Conservation (phyloP, 2,888 invertebrate species). For the Coenonympha arcania region DNA sequence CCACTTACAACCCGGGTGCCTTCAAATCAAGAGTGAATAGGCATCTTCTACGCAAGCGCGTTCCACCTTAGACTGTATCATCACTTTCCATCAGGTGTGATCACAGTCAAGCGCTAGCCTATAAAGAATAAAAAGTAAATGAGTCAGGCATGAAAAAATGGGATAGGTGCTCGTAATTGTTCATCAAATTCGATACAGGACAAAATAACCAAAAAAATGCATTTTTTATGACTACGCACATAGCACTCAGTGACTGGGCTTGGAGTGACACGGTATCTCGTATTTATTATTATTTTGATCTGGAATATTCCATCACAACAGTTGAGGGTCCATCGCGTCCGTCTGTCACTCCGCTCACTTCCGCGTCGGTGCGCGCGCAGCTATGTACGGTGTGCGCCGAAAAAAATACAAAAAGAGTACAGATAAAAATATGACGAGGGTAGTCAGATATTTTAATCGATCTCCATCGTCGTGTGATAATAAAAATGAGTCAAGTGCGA, state of each 20-base stretch:
- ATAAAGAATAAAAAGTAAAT: too few relatives aligned
- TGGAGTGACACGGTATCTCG: constrained; percentile 26
- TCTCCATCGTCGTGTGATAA: constrained; percentile 31
- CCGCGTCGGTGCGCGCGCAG: constrained; percentile 38
- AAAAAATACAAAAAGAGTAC: constrained; percentile 17
- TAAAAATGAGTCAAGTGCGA: too few relatives aligned
- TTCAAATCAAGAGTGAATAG: too few relatives aligned
- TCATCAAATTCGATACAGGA: neutral
- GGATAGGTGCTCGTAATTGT: too few relatives aligned
- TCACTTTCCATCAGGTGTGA: too few relatives aligned
- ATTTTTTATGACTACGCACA: constrained; percentile 19
- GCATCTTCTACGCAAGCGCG: too few relatives aligned
- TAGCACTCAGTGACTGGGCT: constrained; percentile 9
- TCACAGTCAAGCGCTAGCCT: too few relatives aligned
- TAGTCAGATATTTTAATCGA: constrained; percentile 35
- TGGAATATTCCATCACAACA: constrained; percentile 33
- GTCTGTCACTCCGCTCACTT: constrained; percentile 36
- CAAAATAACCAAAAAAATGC: neutral
- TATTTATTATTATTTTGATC: constrained; percentile 34
- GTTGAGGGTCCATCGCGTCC: constrained; percentile 32
- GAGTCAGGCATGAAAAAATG: too few relatives aligned
- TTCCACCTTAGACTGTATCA: too few relatives aligned
- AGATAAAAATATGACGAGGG: constrained; percentile 34
- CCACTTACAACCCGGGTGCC: too few relatives aligned
- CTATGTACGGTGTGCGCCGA: constrained; percentile 31